These are phyloP conservation scores for Onychostruthus taczanowskii DNA, from an alignment of 2,113 vertebrate species.

Conservation along the genomic window DNA sequence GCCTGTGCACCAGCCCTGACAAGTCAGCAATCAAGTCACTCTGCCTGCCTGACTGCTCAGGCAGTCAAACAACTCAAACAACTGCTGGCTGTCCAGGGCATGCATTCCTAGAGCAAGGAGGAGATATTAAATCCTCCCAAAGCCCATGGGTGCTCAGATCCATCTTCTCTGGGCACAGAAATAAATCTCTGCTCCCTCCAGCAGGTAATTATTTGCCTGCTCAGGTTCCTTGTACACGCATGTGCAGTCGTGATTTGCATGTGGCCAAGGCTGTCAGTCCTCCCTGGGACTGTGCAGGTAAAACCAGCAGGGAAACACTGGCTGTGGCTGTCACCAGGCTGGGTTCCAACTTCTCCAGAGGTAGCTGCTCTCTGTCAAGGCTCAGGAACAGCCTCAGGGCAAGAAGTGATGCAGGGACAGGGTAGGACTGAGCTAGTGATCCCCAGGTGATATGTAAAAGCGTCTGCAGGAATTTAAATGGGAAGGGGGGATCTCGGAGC, in stretches of 20 bases:
- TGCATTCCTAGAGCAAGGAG: not conserved
- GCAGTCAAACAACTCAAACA: not conserved
- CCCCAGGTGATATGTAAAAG: not conserved
- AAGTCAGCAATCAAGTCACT: not conserved
- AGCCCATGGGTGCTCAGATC: not conserved
- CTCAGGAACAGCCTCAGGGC: not conserved
- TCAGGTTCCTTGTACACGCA: not conserved
- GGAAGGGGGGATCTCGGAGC: not conserved
- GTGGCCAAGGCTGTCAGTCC: not conserved
- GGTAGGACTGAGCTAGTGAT: not conserved
- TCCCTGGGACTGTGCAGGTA: not conserved
- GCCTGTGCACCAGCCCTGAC: not conserved
- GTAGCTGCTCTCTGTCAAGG: not conserved
- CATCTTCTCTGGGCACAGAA: not conserved
- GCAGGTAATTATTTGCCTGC: not conserved
- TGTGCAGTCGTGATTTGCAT: not conserved
- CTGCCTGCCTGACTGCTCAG: not conserved
- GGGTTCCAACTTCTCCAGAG: not conserved
- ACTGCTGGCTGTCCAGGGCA: not conserved
- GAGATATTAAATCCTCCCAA: slow-evolving; percentile 15
- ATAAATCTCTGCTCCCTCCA: not conserved
- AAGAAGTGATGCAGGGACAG: not conserved
- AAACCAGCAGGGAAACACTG: not conserved
- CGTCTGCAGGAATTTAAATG: not conserved
- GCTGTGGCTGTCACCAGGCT: not conserved